Conservation (phyloP, 2,797 vertebrate species). For the Sebastes nivosus region DNA sequence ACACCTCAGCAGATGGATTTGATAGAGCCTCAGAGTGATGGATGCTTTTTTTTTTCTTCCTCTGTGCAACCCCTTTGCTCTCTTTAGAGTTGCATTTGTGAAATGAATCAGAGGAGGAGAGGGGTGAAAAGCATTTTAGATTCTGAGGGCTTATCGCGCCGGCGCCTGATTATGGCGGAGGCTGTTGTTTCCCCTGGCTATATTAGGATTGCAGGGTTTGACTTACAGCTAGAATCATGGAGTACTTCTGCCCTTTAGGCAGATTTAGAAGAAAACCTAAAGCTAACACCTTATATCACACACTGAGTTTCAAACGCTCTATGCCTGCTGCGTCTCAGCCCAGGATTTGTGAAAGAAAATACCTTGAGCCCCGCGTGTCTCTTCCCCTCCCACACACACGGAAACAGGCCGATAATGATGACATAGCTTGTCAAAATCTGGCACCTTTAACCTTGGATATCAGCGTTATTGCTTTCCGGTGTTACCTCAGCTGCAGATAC, state of each 20-base stretch:
- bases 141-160: constrained; percentile 51
- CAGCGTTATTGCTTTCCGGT: constrained; percentile 57
- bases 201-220: constrained; percentile 56
- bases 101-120: constrained; percentile 62
- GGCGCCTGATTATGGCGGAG: constrained; percentile 52
- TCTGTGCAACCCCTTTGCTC: constrained; percentile 47
- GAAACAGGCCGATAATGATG: constrained; percentile 66
- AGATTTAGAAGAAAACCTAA: constrained; percentile 69
- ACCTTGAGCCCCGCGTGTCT: constrained; percentile 53
- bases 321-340: constrained; percentile 47
- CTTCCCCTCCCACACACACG: constrained; percentile 24
- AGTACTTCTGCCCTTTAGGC: constrained; percentile 67
- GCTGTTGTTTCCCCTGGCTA: constrained; percentile 61
- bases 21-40: constrained; percentile 55
- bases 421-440: constrained; percentile 69
- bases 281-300: constrained; percentile 64
- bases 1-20: constrained; percentile 67
- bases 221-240: constrained; percentile 56
- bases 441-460: constrained; percentile 72
- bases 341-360: constrained; percentile 65
- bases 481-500: constrained; percentile 56
- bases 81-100: constrained; percentile 62
- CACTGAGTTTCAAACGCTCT: constrained; percentile 29
- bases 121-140: constrained; percentile 41
- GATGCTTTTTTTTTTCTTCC: constrained; percentile 11